Base-by-base conservation (phyloP, 2,113 vertebrate genomes). In the Nettapus auritus region DNA sequence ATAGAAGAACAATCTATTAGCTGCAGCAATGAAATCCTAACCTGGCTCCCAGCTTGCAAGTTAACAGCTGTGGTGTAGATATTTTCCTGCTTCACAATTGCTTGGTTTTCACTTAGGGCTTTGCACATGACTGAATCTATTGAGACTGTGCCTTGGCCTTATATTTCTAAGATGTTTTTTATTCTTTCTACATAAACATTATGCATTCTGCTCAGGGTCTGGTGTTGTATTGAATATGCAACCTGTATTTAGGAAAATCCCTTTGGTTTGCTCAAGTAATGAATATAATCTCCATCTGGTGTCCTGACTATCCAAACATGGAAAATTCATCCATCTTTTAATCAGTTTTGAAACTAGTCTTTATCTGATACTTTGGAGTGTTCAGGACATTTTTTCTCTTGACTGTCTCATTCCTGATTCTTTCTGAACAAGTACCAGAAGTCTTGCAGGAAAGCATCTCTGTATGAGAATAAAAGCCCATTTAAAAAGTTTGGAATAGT, bases 61-160 rank as follows among this genome's bases (percentile, higher is more conserved):
- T 36, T 91, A 92, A 85, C 25, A 70, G 31, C 59, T 44, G 50
- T n/a, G 28, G 7, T 87, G 25, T 33, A 94, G 89, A 77, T 11
- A 83, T 50, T 76, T 95, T 69, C 77, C 64, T 91, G 31, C 9
- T 83, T 94, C 87, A 78, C 40, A 70, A 63, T 88, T 77, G 5
- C 82, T 89, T 91, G 44, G 12, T 87, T 95, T 94, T 89, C 59
- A 55, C 67, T 87, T 77, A 50, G 19, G 67, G 44, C 46, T 91
- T 90, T 94, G 40, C 52, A 86, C 42, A 14, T 44, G n/a, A 62
- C 87, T 90, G 48, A 88, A 89, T 89, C 60, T 53, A 64, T 53
- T 53, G 48, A 87, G 15, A 57, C 6, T 73, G 10, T 57, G 57
- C 19, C 38, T 92, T 86, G 38, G 42, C 59, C 64, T 67, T 75